phyloP scores from a whole-genome alignment of 1,140 invertebrate genomes.

The Bombus cullumanus region DNA sequence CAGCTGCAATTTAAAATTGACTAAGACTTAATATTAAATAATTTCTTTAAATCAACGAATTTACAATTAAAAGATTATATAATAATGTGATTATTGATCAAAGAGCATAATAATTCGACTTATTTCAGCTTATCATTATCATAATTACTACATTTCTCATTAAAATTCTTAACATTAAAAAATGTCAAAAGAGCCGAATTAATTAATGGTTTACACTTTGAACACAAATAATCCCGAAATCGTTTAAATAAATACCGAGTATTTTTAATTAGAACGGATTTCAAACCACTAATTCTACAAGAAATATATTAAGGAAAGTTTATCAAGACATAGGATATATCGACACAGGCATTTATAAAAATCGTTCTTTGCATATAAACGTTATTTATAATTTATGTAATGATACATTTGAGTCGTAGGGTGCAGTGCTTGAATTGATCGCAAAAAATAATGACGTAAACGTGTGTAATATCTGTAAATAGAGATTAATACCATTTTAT shows the following conservation, averaged over 20 bases:
- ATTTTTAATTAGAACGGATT: background rate
- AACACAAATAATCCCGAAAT: slow-evolving; percentile 2
- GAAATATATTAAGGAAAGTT: slow-evolving; percentile 19
- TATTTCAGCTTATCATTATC: background rate
- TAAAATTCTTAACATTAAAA: background rate
- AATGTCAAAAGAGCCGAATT: slow-evolving; percentile 14
- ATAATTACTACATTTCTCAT: background rate
- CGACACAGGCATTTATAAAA: slow-evolving; percentile 30
- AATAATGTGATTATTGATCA: background rate
- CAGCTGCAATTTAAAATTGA: slow-evolving; percentile 17
- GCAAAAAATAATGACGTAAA: slow-evolving; percentile 49
- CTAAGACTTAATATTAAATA: slow-evolving; percentile 34
- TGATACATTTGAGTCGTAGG: slow-evolving; percentile 50
- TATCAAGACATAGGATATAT: slow-evolving; percentile 19
- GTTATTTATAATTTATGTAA: slow-evolving; percentile 45
- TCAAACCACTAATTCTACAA: background rate
- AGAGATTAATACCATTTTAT: slow-evolving; percentile 56
- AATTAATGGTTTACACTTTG: background rate
- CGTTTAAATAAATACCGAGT: slow-evolving; percentile 25
- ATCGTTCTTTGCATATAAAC: slow-evolving; percentile 35
- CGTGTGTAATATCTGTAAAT: slow-evolving; percentile 47
- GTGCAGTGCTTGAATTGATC: slow-evolving; percentile 43
- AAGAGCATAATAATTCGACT: slow-evolving; percentile 14
- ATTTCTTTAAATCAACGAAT: slow-evolving; percentile 21
- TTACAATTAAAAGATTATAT: background rate